phyloP scores from a whole-genome alignment of 2,888 invertebrate genomes.

The Macrosoma leucophasiata region DNA sequence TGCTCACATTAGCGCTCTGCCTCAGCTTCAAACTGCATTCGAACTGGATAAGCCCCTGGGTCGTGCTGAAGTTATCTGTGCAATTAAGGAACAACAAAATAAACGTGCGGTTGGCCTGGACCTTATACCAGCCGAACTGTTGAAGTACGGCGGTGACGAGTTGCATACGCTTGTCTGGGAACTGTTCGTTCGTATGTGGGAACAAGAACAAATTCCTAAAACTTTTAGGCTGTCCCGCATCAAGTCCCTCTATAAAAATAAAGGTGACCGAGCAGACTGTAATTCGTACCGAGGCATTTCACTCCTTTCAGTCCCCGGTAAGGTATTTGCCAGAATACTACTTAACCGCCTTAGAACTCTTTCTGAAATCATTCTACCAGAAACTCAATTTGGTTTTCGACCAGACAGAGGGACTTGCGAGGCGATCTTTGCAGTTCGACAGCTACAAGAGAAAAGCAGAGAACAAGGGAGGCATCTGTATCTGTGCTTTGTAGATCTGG shows the following conservation, averaged over 20 bases:
- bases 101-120: constrained; percentile 17
- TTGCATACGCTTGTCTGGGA: constrained; percentile 10
- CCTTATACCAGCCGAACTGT: constrained; percentile 14
- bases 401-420: constrained; percentile 5
- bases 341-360: constrained; percentile 6
- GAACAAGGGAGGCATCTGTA: constrained; percentile 11
- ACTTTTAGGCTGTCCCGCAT: constrained; percentile 12
- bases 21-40: not conserved
- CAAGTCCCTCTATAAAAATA: constrained; percentile 8
- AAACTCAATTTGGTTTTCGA: constrained; percentile 22
- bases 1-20: constrained; percentile 3
- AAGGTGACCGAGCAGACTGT: constrained; percentile 14
- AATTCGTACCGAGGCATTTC: constrained; percentile 22
- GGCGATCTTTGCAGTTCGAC: constrained; percentile 8
- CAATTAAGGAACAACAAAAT: constrained; percentile 17
- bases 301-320: constrained; percentile 12
- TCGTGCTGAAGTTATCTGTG: constrained; percentile 11
- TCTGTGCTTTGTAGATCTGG: constrained; percentile 13
- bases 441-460: constrained; percentile 11
- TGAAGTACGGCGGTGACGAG: constrained; percentile 20
- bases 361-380: constrained; percentile 19
- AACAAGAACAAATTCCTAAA: constrained; percentile 11
- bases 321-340: constrained; percentile 15
- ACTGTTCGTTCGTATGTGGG: constrained; percentile 16
- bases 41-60: constrained; percentile 10